phyloP scores from a whole-genome alignment of 2,888 invertebrate genomes.

The Megastigmus dorsalis region DNA sequence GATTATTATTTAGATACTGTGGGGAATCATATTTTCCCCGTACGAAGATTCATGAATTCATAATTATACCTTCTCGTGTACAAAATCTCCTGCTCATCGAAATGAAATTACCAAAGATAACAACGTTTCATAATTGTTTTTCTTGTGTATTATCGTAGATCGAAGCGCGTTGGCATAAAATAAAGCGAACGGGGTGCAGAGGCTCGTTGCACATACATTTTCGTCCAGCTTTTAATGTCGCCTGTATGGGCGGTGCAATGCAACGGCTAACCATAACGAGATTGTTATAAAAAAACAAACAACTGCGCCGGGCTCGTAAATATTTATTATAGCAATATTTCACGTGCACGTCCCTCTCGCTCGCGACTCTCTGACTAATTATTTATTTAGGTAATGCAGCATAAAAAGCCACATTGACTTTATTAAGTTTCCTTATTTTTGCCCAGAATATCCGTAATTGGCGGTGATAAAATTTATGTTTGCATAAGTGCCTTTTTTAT shows the following conservation, averaged over 20 bases:
- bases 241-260: no score
- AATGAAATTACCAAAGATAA: no score
- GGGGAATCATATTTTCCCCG: background rate
- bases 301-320: conserved; percentile 28
- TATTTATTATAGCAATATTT: conserved; percentile 33
- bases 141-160: background rate
- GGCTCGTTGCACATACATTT: conserved; percentile 25
- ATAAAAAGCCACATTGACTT: background rate
- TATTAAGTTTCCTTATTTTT: conserved; percentile 31
- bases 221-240: background rate
- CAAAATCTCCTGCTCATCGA: background rate
- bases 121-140: no score
- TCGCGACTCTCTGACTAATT: conserved; percentile 1
- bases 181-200: conserved; percentile 1
- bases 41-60: no score
- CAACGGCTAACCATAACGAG: background rate
- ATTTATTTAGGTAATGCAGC: conserved; percentile 1
- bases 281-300: conserved; percentile 27
- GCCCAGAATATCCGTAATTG: no score
- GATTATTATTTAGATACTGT: background rate
- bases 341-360: background rate
- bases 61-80: background rate
- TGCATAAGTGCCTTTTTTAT: no score
- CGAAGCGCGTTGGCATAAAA: background rate
- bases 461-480: no score